A percentile compares a stretch with the other conserved stretches of the same genome.
These are phyloP conservation scores for Crocodylus rhombifer DNA, from an alignment of 2,797 vertebrate species.

Conservation along the genomic window DNA sequence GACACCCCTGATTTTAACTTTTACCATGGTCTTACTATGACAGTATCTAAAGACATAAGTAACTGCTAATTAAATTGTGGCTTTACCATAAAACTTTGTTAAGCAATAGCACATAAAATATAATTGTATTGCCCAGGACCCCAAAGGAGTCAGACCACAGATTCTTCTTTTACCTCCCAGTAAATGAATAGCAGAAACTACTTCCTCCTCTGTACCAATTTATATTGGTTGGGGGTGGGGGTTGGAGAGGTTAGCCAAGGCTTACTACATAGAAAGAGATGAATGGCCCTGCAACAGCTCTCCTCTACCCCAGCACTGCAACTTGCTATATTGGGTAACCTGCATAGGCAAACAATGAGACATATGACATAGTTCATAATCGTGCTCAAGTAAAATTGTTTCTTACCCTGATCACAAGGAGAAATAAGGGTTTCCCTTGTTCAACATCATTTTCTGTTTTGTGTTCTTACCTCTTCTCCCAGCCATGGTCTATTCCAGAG, in stretches of 20 bases:
- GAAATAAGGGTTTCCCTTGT: not conserved
- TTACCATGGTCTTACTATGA: not conserved
- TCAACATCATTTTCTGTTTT: not conserved
- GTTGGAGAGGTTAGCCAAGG: not conserved
- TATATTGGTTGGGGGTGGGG: accelerated
- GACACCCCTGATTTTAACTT: not conserved
- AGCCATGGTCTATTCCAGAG: not conserved
- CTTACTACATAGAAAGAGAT: too few species aligned
- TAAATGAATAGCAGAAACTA: not conserved
- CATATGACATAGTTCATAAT: not conserved
- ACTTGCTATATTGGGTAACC: accelerated
- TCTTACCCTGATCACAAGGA: not conserved
- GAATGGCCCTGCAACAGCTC: not conserved
- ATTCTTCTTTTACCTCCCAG: not conserved
- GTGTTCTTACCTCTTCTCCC: too few species aligned
- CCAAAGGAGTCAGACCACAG: not conserved
- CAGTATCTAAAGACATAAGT: not conserved
- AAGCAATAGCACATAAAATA: not conserved
- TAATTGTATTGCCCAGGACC: not conserved
- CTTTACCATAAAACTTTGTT: not conserved
- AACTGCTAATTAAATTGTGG: not conserved
- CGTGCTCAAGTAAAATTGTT: not conserved
- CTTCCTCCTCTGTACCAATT: not conserved
- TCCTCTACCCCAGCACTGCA: not conserved
- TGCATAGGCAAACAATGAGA: not conserved